Conservation (phyloP, 2,113 vertebrate genomes). For the Centropus bengalensis region DNA sequence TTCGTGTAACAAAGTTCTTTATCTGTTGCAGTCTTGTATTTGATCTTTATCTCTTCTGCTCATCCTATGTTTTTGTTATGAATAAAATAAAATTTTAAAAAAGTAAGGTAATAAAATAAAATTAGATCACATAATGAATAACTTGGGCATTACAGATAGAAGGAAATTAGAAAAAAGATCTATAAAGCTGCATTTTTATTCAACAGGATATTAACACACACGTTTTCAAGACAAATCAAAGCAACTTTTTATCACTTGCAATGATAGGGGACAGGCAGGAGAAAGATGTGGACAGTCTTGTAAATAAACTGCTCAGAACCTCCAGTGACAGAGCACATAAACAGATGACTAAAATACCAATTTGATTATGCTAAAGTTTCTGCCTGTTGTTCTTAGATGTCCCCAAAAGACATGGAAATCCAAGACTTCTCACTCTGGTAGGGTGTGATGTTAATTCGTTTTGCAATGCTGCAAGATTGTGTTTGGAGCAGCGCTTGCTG, state of each 20-base stretch:
- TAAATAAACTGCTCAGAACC: neutral
- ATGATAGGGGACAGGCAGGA: neutral
- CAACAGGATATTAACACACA: slow-evolving; percentile 73
- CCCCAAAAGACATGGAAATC: neutral
- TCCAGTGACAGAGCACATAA: neutral
- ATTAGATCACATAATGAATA: slow-evolving; percentile 42
- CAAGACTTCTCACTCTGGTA: neutral
- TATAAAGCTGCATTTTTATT: slow-evolving; percentile 47
- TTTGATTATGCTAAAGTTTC: neutral
- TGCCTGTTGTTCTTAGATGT: neutral
- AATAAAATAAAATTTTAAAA: slow-evolving; percentile 59
- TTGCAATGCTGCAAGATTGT: neutral
- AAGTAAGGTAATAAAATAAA: slow-evolving; percentile 63
- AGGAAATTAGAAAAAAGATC: slow-evolving; percentile 69
- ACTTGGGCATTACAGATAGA: slow-evolving; percentile 35
- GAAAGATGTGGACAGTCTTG: neutral
- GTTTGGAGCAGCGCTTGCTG: neutral
- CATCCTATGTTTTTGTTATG: slow-evolving; percentile 45
- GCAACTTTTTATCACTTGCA: slow-evolving; percentile 55
- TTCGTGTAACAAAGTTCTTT: slow-evolving; percentile 28
- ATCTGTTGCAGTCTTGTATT: slow-evolving; percentile 12
- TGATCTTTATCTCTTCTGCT: slow-evolving; percentile 22
- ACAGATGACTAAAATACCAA: neutral
- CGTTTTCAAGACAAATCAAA: slow-evolving; percentile 35
- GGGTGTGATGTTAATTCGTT: neutral